Evolutionary conservation across 2,888 invertebrate genomes (phyloP), one percentile per base, ranked within the genome.

Genomic region (Cataglyphis cursor): DNA sequence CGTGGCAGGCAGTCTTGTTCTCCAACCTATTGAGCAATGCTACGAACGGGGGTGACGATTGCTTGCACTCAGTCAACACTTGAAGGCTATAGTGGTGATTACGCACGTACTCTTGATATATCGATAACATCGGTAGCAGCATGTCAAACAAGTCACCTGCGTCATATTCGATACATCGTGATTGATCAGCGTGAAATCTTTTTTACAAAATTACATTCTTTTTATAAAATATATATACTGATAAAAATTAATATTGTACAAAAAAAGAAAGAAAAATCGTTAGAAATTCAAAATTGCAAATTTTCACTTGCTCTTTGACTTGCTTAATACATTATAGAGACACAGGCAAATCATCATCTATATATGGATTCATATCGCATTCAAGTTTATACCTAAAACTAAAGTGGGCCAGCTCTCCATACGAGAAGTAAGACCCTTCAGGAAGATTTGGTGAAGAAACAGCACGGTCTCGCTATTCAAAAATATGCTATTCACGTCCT

Each of bases 371-470:
- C n/a, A 24, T 35, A 66, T 24, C 12, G n/a, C 51, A 51, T 66
- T 66, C 8, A 24, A 54, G n/a, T 15, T 90, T 95, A 96, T 95
- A 98, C 98, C 98, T 95, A 99, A 96, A 86, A 98, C 98, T 87
- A 99, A 96, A 8, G 98, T 98, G 62, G 99, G 99, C 99, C 99
- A 99, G 85, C 97, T 98, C 95, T 99, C 98, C 96, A 99, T 97
- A 83, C 98, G 96, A 0, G 98, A 98, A 6, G 98, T 98, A 65
- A 99, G 96, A 48, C 98, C 98, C 95, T 99, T 99, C 93, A 98
- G 96, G 95, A 99, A 99, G 92, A 99, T 99, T 95, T 99, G 98
- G 95, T 99, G 98, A 38, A 99, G 96, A 95, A 99, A 99, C 91
- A 99, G 95, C 81, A 99, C 97, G 0, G 98, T 98, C 95, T 99